Evolutionary conservation across 2,888 invertebrate species (phyloP).

Genomic region (Meiosimyza decipiens): DNA sequence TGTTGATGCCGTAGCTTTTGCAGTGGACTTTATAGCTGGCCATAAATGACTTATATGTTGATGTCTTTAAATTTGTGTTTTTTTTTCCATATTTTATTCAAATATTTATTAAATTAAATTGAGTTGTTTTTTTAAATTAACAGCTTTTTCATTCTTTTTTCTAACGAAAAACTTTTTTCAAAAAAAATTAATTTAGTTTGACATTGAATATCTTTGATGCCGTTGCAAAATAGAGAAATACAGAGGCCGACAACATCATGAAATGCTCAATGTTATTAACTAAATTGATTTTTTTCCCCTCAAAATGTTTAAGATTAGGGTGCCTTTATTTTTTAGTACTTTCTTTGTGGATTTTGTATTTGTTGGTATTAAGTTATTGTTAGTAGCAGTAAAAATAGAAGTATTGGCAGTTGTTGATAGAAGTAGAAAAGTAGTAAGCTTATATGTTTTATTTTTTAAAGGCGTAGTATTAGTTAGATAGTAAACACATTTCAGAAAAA

Average conservation of each 20-base stretch:
- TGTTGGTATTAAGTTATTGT: constrained; percentile 16
- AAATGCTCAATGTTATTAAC: constrained; percentile 27
- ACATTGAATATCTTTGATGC: constrained; percentile 30
- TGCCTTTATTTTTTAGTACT: not conserved
- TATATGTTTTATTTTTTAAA: not conserved
- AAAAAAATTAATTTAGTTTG: constrained; percentile 27
- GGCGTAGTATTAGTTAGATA: constrained; percentile 21
- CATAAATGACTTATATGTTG: constrained; percentile 2
- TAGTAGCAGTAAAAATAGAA: not conserved
- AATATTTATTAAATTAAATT: constrained; percentile 29
- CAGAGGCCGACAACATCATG: constrained; percentile 31
- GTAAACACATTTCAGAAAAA: not conserved
- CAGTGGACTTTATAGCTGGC: no score
- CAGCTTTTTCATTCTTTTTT: constrained; percentile 27
- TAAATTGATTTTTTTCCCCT: not conserved
- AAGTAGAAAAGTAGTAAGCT: not conserved
- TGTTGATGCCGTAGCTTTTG: no score
- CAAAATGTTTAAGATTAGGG: not conserved
- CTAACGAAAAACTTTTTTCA: not conserved
- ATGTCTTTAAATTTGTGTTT: constrained; percentile 36
- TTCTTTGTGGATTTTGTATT: constrained; percentile 29
- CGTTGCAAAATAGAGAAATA: constrained; percentile 1
- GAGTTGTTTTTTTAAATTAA: not conserved
- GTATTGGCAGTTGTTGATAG: not conserved
- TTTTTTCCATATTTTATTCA: constrained; percentile 30